Evolutionary conservation across 2,888 invertebrate genomes (phyloP).

Genomic region (Coenonympha arcania): DNA sequence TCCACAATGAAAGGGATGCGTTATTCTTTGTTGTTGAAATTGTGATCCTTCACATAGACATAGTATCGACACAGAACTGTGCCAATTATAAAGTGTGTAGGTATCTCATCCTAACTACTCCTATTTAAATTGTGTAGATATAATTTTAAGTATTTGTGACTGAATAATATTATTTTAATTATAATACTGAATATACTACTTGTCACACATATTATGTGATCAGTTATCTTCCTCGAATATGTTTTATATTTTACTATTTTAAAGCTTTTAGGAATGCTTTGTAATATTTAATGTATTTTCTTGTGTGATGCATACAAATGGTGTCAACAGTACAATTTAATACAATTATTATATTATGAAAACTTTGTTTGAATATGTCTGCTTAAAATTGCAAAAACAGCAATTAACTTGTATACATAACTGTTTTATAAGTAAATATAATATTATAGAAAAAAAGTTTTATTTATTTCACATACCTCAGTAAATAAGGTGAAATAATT

Average conservation of each 20-base stretch:
- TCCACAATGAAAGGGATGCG: conserved; percentile 18
- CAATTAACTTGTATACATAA: conserved; percentile 61
- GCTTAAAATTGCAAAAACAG: conserved; percentile 56
- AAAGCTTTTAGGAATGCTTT: conserved; percentile 14
- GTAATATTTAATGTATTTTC: conserved; percentile 9
- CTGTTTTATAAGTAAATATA: conserved; percentile 60
- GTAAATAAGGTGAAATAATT: no score
- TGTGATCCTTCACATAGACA: conserved; percentile 23
- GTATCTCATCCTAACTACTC: conserved; percentile 5
- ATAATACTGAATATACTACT: conserved; percentile 9
- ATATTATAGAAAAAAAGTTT: conserved; percentile 26
- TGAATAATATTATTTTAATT: conserved; percentile 33
- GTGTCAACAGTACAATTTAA: conserved; percentile 34
- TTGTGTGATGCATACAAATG: conserved; percentile 10
- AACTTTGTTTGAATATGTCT: conserved; percentile 39
- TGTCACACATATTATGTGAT: conserved; percentile 9
- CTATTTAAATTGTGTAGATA: conserved; percentile 26
- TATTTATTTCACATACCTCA: conserved; percentile 2
- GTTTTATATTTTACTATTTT: conserved; percentile 7
- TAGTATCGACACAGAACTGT: conserved; percentile 23
- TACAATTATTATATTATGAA: conserved; percentile 21
- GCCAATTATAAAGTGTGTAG: conserved; percentile 27
- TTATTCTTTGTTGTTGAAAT: conserved; percentile 10
- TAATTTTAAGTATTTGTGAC: conserved; percentile 31
- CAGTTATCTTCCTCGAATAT: conserved; percentile 5